phyloP scores from a whole-genome alignment of 53 echinoderm and acorn worm genomes.

The Patiria pectinifera region DNA sequence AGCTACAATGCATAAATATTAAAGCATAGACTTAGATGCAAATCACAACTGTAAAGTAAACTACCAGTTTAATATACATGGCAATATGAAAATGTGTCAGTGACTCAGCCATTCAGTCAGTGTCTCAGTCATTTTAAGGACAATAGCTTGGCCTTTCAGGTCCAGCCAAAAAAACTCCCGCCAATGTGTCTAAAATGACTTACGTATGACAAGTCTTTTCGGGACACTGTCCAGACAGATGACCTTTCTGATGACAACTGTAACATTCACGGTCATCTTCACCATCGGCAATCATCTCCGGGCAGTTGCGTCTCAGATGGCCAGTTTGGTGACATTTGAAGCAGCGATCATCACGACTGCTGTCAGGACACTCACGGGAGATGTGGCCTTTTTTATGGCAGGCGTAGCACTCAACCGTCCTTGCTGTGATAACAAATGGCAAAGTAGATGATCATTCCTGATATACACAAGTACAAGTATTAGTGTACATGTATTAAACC shows the following conservation, averaged over 20 bases:
- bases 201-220: slow-evolving; percentile 76
- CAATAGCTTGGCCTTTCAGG: too few species aligned
- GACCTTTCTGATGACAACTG: slow-evolving; percentile 45
- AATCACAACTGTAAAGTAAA: not conserved
- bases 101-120: too few species aligned
- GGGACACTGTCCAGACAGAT: slow-evolving; percentile 52
- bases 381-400: slow-evolving; percentile 68
- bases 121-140: too few species aligned
- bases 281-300: not conserved
- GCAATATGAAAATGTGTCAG: too few species aligned
- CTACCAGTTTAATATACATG: not conserved
- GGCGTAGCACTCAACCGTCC: slow-evolving; percentile 56
- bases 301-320: slow-evolving; percentile 37
- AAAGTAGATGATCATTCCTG: not conserved
- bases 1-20: slow-evolving; percentile 37
- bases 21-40: not conserved
- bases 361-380: slow-evolving; percentile 60
- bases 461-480: too few species aligned
- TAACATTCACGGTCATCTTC: slow-evolving; percentile 57
- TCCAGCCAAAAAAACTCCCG: too few species aligned
- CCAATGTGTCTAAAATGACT: slow-evolving; percentile 16
- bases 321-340: slow-evolving; percentile 45
- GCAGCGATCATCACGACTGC: slow-evolving; percentile 34
- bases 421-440: not conserved
- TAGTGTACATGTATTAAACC: too few species aligned